phyloP scores from a whole-genome alignment of 2,797 vertebrate species.

The Prionace glauca region DNA sequence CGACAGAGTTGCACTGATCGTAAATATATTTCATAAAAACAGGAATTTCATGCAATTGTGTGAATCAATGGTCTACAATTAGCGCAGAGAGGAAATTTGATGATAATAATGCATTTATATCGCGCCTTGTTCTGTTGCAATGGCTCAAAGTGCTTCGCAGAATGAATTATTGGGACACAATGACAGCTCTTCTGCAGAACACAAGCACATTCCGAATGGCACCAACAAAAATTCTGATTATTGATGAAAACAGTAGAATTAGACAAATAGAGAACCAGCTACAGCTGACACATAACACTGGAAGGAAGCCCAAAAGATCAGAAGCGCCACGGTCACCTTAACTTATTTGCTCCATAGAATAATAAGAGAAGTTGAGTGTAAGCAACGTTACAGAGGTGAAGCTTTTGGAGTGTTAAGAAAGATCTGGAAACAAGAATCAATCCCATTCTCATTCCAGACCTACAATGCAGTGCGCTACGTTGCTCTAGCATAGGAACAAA shows the following conservation, averaged over 20 bases:
- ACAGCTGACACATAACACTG: background rate
- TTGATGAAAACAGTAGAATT: background rate
- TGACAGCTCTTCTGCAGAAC: background rate
- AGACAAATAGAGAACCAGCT: background rate
- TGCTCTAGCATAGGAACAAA: background rate
- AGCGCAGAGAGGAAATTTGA: background rate
- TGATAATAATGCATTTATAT: constrained; percentile 5
- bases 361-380: background rate
- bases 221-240: background rate
- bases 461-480: background rate
- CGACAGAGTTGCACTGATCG: background rate
- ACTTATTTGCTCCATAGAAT: background rate
- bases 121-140: background rate
- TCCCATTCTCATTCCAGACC: background rate
- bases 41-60: background rate
- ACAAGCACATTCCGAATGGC: background rate
- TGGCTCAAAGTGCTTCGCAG: background rate
- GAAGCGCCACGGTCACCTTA: background rate
- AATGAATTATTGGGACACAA: background rate
- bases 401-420: background rate
- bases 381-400: background rate
- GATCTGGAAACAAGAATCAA: background rate
- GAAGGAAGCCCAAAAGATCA: background rate
- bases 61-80: background rate
- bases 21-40: background rate